Evolutionary conservation across 2,888 invertebrate genomes (phyloP), one percentile per base, ranked within the genome.

Genomic region (Julus scandinavius): DNA sequence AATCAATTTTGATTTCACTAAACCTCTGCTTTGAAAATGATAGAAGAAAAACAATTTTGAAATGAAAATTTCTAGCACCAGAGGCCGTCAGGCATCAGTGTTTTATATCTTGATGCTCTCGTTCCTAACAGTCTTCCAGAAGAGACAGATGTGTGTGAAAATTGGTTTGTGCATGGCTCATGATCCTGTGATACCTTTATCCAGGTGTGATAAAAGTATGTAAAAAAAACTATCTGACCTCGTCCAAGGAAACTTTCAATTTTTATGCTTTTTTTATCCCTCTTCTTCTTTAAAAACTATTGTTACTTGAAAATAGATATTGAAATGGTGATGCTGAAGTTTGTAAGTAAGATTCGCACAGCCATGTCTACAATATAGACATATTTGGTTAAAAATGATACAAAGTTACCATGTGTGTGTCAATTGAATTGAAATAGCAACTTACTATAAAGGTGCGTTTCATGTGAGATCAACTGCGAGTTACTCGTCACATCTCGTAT

Each of bases 231-330:
- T 13, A 80, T 38, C 29, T 80, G 80, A 80, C 80, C 80, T 80
- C 80, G 80, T 80, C 80, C 80, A 80, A 80, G 80, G 80, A 80
- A 80, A 38, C 80, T 38, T 80, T 80, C 80, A 80, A 38, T 80
- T 80, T 80, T 80, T 80, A 29, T 80, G 9, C 9, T 11, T 80
- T 80, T 80, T 80, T 38, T 80, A 4, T n/a, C 6, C 38, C 13
- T 15, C 3, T 54, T 54, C 54, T 54, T 54, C 11, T 4, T 13
- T 13, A 3, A 54, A 54, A 80, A 80, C 80, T 38, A 80, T 80
- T 80, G 80, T 20, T 72, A 29, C 13, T 38, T 13, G 80, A 80
- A 38, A 80, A 38, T 80, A 13, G 29, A 29, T 80, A 38, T 38
- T 38, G 38, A 38, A 80, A 15, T 80, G 29, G 38, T 29, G 38